Conservation (phyloP, 2,888 invertebrate species). For the Abscondita cerata region DNA sequence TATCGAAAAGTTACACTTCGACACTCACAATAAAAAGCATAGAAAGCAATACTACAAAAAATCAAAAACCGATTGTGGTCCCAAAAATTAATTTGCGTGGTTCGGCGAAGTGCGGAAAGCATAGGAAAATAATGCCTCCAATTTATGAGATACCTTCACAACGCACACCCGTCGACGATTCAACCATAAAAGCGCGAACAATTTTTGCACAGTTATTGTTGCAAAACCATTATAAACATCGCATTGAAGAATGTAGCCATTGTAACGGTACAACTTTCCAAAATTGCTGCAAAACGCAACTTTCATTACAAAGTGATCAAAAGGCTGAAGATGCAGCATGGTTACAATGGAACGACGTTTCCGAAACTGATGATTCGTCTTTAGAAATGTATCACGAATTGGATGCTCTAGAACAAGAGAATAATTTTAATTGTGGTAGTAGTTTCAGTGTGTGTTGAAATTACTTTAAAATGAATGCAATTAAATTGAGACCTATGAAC, state of each 20-base stretch:
- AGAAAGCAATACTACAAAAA: background rate
- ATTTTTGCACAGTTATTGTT: background rate
- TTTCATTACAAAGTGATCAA: background rate
- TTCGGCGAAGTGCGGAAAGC: too few species aligned
- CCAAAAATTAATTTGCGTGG: background rate
- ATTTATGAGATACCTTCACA: background rate
- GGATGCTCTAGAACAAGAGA: background rate
- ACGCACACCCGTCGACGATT: background rate
- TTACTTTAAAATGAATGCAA: background rate
- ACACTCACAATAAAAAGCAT: background rate
- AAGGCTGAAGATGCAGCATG: background rate
- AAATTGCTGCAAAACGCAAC: background rate
- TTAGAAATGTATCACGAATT: background rate
- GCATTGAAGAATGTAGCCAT: background rate
- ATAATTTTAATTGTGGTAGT: background rate
- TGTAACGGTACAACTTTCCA: background rate
- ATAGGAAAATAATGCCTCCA: background rate
- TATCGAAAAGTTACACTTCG: background rate
- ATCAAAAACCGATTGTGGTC: background rate
- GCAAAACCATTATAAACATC: background rate
- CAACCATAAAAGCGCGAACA: background rate
- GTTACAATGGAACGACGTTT: background rate
- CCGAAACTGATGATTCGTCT: background rate
- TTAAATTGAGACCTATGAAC: too few species aligned
- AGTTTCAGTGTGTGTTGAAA: background rate